Percentiles rank a stretch among this genome's conserved stretches.
These are phyloP conservation scores for Lottia gigantea DNA, from an alignment of 2,888 invertebrate species.

Conservation along the genomic window DNA sequence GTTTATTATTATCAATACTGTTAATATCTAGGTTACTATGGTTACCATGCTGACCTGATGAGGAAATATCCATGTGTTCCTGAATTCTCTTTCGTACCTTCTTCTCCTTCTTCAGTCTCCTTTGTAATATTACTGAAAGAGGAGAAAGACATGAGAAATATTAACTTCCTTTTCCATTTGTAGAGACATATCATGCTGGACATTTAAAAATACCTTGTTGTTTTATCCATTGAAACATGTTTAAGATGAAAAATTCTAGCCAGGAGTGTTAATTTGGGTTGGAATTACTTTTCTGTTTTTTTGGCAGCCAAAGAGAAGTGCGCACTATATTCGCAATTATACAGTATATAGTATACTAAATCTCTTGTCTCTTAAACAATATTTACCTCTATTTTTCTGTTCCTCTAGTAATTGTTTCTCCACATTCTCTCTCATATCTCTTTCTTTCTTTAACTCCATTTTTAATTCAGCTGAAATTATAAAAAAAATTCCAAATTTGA, in stretches of 20 bases:
- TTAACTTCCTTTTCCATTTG: not conserved
- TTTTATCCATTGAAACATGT: too few relatives aligned
- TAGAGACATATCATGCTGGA: not conserved
- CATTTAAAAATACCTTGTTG: too few relatives aligned
- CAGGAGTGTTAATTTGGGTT: too few relatives aligned
- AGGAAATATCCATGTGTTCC: slow-evolving; percentile 28
- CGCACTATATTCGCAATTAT: too few relatives aligned
- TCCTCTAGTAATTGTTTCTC: slow-evolving; percentile 94
- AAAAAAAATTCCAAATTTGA: slow-evolving; percentile 7
- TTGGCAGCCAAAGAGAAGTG: too few relatives aligned
- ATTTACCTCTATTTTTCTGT: slow-evolving; percentile 89
- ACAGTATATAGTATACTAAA: too few relatives aligned
- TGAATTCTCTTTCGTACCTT: slow-evolving; percentile 41
- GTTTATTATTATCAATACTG: slow-evolving; percentile 15
- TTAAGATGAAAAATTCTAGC: too few relatives aligned
- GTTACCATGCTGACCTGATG: slow-evolving; percentile 13
- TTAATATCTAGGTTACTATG: slow-evolving; percentile 13
- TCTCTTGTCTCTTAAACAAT: too few relatives aligned
- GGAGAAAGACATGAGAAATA: not conserved
- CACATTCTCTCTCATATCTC: slow-evolving; percentile 92
- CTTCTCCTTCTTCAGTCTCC: slow-evolving; percentile 49
- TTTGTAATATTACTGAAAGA: slow-evolving; percentile 43
- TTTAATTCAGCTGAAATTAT: slow-evolving; percentile 89
- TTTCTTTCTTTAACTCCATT: slow-evolving; percentile 92
- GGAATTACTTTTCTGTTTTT: too few relatives aligned